These are phyloP conservation scores for Leptopilina clavipes DNA, from an alignment of 1,140 invertebrate genomes.

Conservation along the genomic window DNA sequence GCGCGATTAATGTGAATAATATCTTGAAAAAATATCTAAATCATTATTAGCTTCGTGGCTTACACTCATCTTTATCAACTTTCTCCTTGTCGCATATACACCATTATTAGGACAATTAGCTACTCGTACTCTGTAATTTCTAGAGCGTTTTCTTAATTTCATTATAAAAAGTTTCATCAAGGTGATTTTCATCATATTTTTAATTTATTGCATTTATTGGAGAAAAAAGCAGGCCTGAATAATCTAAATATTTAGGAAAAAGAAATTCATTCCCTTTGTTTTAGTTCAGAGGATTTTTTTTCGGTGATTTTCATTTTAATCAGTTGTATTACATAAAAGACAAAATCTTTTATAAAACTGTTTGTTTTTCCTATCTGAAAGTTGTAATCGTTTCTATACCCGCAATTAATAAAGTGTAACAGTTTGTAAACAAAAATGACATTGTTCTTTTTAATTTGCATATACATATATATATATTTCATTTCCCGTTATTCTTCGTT, in stretches of 20 bases:
- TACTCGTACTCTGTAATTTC: neutral
- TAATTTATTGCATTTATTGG: no score
- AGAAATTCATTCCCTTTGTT: no score
- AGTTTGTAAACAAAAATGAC: neutral
- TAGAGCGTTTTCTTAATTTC: conserved; percentile 9
- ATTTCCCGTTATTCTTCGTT: neutral
- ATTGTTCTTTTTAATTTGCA: neutral
- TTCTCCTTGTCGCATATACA: conserved; percentile 7
- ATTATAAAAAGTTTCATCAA: neutral
- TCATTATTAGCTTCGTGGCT: conserved; percentile 17
- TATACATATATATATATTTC: neutral
- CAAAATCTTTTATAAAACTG: neutral
- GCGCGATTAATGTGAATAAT: neutral
- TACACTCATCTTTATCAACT: conserved; percentile 16
- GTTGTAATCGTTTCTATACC: neutral
- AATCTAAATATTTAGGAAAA: no score
- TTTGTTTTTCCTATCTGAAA: neutral
- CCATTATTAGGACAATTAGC: conserved; percentile 3
- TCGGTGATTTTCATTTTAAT: neutral
- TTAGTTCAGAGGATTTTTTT: neutral
- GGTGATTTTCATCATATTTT: neutral
- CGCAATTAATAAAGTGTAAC: neutral
- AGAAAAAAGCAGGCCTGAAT: no score
- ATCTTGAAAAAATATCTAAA: neutral
- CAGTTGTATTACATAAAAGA: neutral